Conservation (phyloP, 2,888 invertebrate genomes). For the Biston betularia region DNA sequence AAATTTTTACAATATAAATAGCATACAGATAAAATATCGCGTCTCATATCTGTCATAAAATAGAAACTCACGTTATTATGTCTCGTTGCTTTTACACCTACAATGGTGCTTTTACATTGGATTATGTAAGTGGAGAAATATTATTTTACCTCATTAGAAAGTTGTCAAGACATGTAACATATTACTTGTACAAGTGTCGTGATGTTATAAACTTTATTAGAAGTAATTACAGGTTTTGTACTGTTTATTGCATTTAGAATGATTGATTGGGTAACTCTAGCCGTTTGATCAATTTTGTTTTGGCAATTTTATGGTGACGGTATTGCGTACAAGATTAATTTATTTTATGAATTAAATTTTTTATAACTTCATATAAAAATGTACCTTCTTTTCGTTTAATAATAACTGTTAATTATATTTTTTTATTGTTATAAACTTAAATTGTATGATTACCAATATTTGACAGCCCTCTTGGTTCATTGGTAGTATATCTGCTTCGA, state of each 20-base stretch:
- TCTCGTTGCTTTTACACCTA: slow-evolving; percentile 31
- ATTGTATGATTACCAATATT: no score
- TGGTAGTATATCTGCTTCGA: no score
- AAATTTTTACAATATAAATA: slow-evolving; percentile 8
- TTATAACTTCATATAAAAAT: no score
- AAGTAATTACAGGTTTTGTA: slow-evolving; percentile 29
- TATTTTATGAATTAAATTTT: no score
- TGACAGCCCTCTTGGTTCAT: no score
- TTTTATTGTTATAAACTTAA: no score
- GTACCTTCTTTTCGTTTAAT: no score
- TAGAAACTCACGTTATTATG: slow-evolving; percentile 25
- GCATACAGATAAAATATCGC: slow-evolving; percentile 17
- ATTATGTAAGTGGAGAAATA: slow-evolving; percentile 34
- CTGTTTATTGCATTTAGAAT: slow-evolving; percentile 30
- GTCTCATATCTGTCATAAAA: slow-evolving; percentile 25
- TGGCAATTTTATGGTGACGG: slow-evolving; percentile 3
- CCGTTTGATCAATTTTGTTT: slow-evolving; percentile 23
- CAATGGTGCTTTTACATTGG: slow-evolving; percentile 22
- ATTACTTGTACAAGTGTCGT: slow-evolving; percentile 12
- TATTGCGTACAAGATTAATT: neutral
- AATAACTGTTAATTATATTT: no score
- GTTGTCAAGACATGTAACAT: slow-evolving; percentile 37
- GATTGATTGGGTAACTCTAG: slow-evolving; percentile 25
- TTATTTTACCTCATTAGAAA: slow-evolving; percentile 42
- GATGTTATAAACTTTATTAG: slow-evolving; percentile 37